Evolutionary conservation across 2,888 invertebrate genomes (phyloP), one percentile per base, ranked within the genome.

Genomic region (Drosophila gaucha): DNA sequence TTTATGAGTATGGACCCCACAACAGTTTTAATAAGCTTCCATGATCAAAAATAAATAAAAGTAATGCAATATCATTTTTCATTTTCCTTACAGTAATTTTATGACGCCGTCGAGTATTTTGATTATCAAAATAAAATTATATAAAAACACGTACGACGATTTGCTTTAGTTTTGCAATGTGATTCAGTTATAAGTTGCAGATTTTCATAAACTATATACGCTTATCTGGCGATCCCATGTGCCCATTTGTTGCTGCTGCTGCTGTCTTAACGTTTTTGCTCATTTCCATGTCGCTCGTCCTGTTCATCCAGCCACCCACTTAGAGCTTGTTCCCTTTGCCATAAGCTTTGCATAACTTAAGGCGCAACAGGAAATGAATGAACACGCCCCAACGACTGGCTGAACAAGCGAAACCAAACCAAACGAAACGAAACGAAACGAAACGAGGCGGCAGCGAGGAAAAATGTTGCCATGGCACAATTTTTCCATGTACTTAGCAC

Each of bases 301-400:
- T 50, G 50, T 12, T 31, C 36, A 47, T 20, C 24, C 51, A 65
- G 36, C 56, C 43, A 22, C 55, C 44, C 56, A 46, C 63, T 67
- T 56, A 47, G 47, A n/a, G 67, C 74, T 69, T 78, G 72, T 75
- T 78, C 76, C 67, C 66, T 82, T 82, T 55, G 82, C 76, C 77
- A 78, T 67, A 78, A 64, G 79, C 82, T 78, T 77, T 83, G 77
- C 83, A 80, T 83, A 80, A 77, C 83, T 83, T 71, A 62, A 67
- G 80, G 83, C 83, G 74, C 83, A 79, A 82, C 83, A 79, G 77
- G 80, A 79, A 82, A 74, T 67, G 62, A 83, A 78, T 73, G 74
- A 76, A 78, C 79, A 82, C 74, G 64, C 80, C 68, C 56, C 78
- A 52, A 39, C 64, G 62, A 67, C 67, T 56, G 56, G 47, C 64